Base-by-base conservation (phyloP, 2,888 invertebrate species). In the Parapristionchus giblindavisi region DNA sequence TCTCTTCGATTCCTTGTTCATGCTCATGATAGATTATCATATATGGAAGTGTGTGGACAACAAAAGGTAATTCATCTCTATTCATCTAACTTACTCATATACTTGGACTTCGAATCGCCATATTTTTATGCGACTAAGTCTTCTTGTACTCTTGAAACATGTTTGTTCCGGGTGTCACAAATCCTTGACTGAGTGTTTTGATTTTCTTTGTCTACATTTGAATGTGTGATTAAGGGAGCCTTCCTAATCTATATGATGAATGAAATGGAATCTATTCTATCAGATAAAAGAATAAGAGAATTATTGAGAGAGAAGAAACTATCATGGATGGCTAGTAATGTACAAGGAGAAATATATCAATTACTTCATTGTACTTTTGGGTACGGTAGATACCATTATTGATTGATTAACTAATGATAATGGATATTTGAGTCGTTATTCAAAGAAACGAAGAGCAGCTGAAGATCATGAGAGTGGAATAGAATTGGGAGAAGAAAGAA, bases 21-120 rank as follows among this genome's bases (percentile, higher is more conserved):
- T 24, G 81, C 83, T 1, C 83, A 83, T 73, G 80, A 80, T 52
- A 75, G 70, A 24, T 60, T 83, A 11, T 78, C 80, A 29, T 73
- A 68, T 11, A 70, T 56, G 29, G 72, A 76, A 2, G 75, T 58
- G 11, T 83, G 83, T 58, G 52, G 75, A 17, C 77, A 77, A 54
- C 51, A 81, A 17, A 77, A 81, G 58, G 80, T 80, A 17, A 71
- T 63, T 24, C 1, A 6, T 6, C n/a, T n/a, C n/a, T n/a, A n/a
- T n/a, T n/a, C n/a, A n/a, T n/a, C n/a, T n/a, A n/a, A n/a, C 21
- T 48, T 21, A 48, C 11, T 48, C 48, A 48, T 21, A 14, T 48
- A 14, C 48, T 48, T 14, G 21, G n/a, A n/a, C n/a, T n/a, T n/a
- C n/a, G n/a, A n/a, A n/a, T n/a, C 32, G 2, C 29, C 14, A 17